These are phyloP conservation scores for Notamacropus eugenii DNA, from an alignment of 2,797 vertebrate species.

Conservation along the genomic window DNA sequence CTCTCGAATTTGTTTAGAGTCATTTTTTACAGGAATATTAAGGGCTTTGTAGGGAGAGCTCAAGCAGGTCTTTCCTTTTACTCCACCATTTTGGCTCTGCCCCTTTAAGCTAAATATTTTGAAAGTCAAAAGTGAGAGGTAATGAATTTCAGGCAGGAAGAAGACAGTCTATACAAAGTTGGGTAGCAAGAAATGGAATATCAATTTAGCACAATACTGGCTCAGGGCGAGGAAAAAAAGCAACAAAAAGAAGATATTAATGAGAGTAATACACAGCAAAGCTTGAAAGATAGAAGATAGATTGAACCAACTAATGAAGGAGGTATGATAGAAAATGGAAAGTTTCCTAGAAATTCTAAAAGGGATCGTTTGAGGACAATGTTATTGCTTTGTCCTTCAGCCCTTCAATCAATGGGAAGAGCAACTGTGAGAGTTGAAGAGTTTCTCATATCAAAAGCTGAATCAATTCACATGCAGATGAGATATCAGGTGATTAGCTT, in stretches of 20 bases:
- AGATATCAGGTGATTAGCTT: not conserved
- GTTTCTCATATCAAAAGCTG: not conserved
- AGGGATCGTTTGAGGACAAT: not conserved
- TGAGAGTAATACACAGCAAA: not conserved
- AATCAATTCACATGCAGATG: not conserved
- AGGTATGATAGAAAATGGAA: not conserved
- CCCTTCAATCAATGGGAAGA: not conserved
- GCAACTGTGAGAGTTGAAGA: not conserved
- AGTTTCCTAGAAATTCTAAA: not conserved
- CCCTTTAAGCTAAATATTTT: not conserved
- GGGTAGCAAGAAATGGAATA: not conserved
- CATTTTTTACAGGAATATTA: too few species aligned
- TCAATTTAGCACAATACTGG: not conserved
- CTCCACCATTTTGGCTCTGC: too few species aligned
- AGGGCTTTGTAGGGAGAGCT: too few species aligned
- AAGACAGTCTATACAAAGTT: not conserved
- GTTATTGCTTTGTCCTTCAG: not conserved
- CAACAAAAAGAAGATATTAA: not conserved
- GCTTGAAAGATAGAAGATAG: not conserved
- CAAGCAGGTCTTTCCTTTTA: too few species aligned
- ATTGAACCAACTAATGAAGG: not conserved
- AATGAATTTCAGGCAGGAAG: not conserved
- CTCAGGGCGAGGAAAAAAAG: not conserved
- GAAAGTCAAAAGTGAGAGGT: not conserved
- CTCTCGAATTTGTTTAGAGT: too few species aligned